Base-by-base conservation (phyloP, 1,140 invertebrate species). In the Ptiloglossa arizonensis region DNA sequence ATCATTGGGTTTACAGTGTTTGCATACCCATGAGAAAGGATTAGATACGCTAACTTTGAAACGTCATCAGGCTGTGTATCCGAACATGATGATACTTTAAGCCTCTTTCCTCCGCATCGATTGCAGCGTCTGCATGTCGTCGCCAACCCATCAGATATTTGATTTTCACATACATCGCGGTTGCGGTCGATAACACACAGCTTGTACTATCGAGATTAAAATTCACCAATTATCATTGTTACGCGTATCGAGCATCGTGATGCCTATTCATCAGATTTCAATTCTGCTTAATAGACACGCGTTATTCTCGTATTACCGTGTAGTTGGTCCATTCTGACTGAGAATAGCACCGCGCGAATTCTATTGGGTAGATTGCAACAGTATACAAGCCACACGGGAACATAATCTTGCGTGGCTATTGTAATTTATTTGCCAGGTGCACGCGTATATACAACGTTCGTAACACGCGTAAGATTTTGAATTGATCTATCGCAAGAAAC, bases 181-280 rank as follows among this genome's bases (percentile, higher is more conserved):
- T 63, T 41, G 52, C 29, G 35, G 29, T 71, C 46, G 38, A 71
- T 77, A 82, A 81, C 70, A 41, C 46, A 35, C 56, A 0, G 32
- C n/a, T 15, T 50, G n/a, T 62, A 41, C 54, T 66, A 67, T 54
- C 54, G 15, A 22, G 50, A 74, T 64, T 71, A 69, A 83, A 83
- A 79, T 83, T 64, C 35, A 69, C 69, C 78, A 82, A 83, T 83
- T 83, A 83, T 63, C 64, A 56, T 22, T 50, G 57, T 41, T 79
- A 38, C 60, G 50, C 46, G 67, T 74, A 76, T 74, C 81, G 44
- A 74, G 46, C 48, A 56, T 44, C 71, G 59, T 38, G 27, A 79
- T 79, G 69, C 73, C 75, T 73, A 82, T 73, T 79, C 68, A 73
- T 79, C 69, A 79, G 59, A 73, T 83, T 73, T 79, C 44, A 60